Evolutionary conservation across 2,113 vertebrate genomes (phyloP), one percentile per base, ranked within the genome.

Genomic region (Sisor rabdophorus): DNA sequence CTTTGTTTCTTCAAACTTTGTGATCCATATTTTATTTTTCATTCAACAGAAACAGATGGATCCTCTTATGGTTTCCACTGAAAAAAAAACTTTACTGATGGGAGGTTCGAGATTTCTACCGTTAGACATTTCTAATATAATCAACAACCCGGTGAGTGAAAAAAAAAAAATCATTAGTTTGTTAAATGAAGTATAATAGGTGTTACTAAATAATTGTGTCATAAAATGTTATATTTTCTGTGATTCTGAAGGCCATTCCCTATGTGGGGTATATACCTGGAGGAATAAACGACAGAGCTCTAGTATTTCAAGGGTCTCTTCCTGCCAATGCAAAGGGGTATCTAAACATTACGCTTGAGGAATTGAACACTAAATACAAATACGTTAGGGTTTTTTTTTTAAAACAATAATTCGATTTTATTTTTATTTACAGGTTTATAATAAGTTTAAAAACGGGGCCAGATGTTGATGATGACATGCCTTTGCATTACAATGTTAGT

Each of bases 181-280:
- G 40, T 44, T 7, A n/a, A n/a, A n/a, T n/a, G n/a, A n/a, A n/a
- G n/a, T 44, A 44, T 8, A 44, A 44, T 4, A 44, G 40, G 40
- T 44, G 40, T 44, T 44, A 10, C 1, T 44, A 44, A 44, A 44
- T 44, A 10, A 44, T n/a, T n/a, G n/a, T n/a, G n/a, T n/a, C n/a
- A n/a, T n/a, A n/a, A n/a, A n/a, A n/a, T n/a, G n/a, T n/a, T n/a
- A n/a, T n/a, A n/a, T n/a, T n/a, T n/a, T n/a, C n/a, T n/a, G n/a
- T n/a, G n/a, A n/a, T n/a, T n/a, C n/a, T n/a, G n/a, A n/a, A 80
- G 79, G 16, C 0, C 9, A n/a, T 81, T 81, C 75, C 75, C 19
- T 73, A 77, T 73, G 8, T 47, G 17, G 69, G 70, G 28, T 61
- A n/a, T 13, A 48, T 76, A 4, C 11, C 50, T 1, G 70, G 17